These are phyloP conservation scores for Ia io DNA, from an alignment of 2,113 vertebrate species.

Conservation along the genomic window DNA sequence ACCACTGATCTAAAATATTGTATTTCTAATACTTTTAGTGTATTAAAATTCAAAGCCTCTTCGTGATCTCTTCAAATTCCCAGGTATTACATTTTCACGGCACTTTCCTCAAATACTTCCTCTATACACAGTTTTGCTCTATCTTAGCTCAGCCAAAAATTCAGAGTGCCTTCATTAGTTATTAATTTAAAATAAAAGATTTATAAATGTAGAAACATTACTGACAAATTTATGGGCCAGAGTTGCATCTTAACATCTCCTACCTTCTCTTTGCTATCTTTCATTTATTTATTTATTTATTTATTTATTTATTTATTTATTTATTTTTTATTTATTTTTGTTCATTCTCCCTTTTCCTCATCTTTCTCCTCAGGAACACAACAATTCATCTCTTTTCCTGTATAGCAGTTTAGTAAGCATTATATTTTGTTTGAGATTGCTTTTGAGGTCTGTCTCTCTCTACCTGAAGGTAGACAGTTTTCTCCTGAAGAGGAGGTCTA, in stretches of 20 bases:
- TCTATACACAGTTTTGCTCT: not conserved
- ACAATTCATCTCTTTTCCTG: not conserved
- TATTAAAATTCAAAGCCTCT: not conserved
- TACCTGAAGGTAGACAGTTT: not conserved
- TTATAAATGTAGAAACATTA: not conserved
- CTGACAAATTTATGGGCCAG: not conserved
- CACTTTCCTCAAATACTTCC: not conserved
- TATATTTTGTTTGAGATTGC: not conserved
- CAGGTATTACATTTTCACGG: not conserved
- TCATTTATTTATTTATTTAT: not conserved
- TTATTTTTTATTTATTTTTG: not conserved
- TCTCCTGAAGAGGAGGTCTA: not conserved
- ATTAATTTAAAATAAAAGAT: not conserved
- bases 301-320: not conserved
- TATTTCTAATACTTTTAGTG: not conserved
- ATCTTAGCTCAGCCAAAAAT: not conserved
- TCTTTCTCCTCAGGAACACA: not conserved
- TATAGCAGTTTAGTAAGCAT: not conserved
- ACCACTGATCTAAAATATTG: not conserved
- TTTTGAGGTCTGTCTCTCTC: not conserved
- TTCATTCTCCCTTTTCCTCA: not conserved
- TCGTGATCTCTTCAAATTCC: not conserved
- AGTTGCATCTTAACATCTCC: not conserved
- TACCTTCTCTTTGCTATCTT: not conserved
- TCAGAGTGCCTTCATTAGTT: not conserved